Evolutionary conservation across 2,113 vertebrate species (phyloP).

Genomic region (Cryptotis parvus): DNA sequence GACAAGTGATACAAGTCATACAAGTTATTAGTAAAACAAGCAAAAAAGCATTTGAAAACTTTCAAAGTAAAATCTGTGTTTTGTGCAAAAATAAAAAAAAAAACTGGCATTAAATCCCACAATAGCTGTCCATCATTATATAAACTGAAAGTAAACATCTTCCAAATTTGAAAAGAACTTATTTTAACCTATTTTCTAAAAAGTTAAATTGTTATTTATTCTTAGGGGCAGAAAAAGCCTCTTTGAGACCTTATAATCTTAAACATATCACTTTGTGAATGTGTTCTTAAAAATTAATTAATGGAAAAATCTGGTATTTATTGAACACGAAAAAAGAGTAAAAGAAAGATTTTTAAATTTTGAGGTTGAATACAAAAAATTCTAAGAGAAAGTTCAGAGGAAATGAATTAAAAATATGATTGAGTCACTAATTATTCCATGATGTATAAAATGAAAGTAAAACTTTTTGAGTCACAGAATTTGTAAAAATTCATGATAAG

Average conservation of each 20-base stretch:
- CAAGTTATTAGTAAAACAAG: background rate
- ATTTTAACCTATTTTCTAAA: background rate
- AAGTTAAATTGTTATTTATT: background rate
- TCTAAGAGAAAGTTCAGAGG: background rate
- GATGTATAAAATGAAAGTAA: background rate
- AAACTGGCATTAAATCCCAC: background rate
- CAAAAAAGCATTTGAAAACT: background rate
- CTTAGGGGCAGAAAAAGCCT: background rate
- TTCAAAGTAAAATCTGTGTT: background rate
- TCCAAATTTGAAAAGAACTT: background rate
- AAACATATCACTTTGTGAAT: background rate
- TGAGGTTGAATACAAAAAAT: background rate
- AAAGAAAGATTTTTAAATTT: background rate
- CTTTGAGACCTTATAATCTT: background rate
- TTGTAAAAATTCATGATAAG: constrained; percentile 7
- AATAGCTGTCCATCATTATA: background rate
- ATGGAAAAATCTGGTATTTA: background rate
- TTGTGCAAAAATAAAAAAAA: background rate
- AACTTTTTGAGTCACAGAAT: background rate
- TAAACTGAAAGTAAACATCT: background rate
- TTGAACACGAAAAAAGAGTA: background rate
- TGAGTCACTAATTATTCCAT: background rate
- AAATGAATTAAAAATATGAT: background rate
- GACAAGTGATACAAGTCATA: too few species aligned
- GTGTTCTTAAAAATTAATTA: background rate